phyloP scores from a whole-genome alignment of 1,140 invertebrate genomes.

The Branchinecta lynchi region DNA sequence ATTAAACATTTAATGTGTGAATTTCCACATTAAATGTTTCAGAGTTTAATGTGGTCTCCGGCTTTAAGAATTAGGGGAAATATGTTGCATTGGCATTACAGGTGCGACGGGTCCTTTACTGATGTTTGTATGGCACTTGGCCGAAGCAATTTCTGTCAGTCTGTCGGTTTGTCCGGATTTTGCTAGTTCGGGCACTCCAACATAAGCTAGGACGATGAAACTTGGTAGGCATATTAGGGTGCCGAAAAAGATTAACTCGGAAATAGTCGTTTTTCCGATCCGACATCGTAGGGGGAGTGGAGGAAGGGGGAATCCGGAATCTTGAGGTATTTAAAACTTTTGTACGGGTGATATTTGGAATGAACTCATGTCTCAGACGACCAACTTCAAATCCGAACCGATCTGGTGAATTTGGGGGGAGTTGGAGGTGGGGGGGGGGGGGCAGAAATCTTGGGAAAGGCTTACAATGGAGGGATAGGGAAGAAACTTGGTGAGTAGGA shows the following conservation, averaged over 20 bases:
- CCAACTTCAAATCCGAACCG: not conserved
- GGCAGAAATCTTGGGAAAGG: conserved; percentile 1
- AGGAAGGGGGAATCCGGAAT: not conserved
- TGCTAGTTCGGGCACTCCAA: not conserved
- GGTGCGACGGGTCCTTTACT: no score
- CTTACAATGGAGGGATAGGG: conserved; percentile 1
- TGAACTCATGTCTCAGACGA: not conserved
- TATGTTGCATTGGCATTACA: no score
- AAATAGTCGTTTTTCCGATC: conserved; percentile 8
- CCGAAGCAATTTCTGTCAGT: no score
- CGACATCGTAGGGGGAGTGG: not conserved
- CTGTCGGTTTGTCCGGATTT: no score
- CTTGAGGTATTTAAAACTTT: not conserved
- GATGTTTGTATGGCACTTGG: no score
- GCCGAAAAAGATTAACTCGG: no score
- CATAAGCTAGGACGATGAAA: conserved; percentile 6
- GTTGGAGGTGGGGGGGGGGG: conserved; percentile 7
- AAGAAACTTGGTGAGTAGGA: conserved; percentile 1
- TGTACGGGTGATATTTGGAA: conserved; percentile 5
- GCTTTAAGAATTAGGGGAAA: no score
- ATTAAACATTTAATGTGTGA: no score
- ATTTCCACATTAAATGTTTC: no score
- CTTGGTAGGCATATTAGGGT: not conserved
- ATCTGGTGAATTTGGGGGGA: conserved; percentile 1
- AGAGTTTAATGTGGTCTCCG: no score